phyloP scores from a whole-genome alignment of 2,113 vertebrate species.

The Paraplagusia blochii region DNA sequence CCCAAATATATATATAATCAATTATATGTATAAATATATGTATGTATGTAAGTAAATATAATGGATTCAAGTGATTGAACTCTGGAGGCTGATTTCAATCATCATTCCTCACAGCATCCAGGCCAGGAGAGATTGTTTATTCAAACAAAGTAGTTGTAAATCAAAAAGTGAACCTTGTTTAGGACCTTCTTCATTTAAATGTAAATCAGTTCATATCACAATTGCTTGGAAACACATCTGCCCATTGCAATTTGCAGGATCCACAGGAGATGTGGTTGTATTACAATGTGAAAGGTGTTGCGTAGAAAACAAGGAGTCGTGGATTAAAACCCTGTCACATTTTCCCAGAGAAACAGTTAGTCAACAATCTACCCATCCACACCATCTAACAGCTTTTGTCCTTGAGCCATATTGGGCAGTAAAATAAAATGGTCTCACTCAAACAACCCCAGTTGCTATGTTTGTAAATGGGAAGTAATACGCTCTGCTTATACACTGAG shows the following conservation, averaged over 20 bases:
- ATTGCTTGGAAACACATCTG: not conserved
- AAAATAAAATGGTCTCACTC: constrained; percentile 51
- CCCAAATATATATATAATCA: no score
- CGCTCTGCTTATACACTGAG: constrained; percentile 40
- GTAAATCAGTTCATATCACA: not conserved
- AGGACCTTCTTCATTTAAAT: not conserved
- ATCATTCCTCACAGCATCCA: no score
- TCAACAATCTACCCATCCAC: constrained; percentile 20
- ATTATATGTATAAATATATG: no score
- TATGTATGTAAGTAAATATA: no score
- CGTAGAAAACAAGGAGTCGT: no score
- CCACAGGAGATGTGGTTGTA: not conserved
- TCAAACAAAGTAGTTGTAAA: no score
- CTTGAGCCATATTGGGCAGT: constrained; percentile 39
- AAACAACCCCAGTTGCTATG: constrained; percentile 38
- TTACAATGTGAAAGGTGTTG: not conserved
- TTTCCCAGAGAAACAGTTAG: not conserved
- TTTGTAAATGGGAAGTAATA: constrained; percentile 54
- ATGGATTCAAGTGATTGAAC: no score
- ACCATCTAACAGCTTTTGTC: constrained; percentile 25
- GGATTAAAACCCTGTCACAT: not conserved
- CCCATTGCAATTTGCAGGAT: not conserved
- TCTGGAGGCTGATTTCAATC: no score
- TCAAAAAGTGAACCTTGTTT: no score
- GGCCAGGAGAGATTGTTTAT: no score